Base-by-base conservation (phyloP, 2,113 vertebrate species). In the Xenopus borealis region DNA sequence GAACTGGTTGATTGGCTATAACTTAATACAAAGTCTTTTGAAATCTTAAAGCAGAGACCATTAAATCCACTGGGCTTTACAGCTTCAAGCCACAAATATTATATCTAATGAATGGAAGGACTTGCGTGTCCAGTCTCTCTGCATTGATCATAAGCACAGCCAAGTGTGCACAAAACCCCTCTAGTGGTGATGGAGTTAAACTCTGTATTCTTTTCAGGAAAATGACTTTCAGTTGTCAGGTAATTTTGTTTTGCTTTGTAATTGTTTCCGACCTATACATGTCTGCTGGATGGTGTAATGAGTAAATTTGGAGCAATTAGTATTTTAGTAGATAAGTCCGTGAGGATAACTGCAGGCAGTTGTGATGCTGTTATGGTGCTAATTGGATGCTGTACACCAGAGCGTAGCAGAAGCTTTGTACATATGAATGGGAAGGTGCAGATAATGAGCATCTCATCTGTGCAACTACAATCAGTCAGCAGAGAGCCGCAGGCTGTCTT, bases 271-370 rank as follows among this genome's bases (percentile, higher is more conserved):
- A 63, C 16, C 46, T 53, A 16, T 63, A 18, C 74, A 55, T 63
- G 59, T 69, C 61, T 62, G 30, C 18, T 62, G 52, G 66, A 64
- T 70, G 70, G 66, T 63, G 61, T 77, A 77, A 77, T 70, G 66
- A 77, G 74, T 69, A 63, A 69, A 70, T 77, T 76, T 70, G 55
- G 47, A 64, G 47, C 67, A 77, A 77, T 77, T 77, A 77, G 47
- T 30, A 70, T 64, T 64, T 69, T 33, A 55, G 57, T 63, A 69
- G 66, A 55, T 57, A 69, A 55, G 57, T 76, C 58, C 44, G 6
- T 52, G 19, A 64, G 67, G 74, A 77, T 70, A 52, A 70, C 74
- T 77, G 57, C 66, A 46, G 74, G 66, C 74, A 70, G 74, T 69
- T 77, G 12, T 69, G 61, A 33, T 53, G 11, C 55, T 75, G 53